phyloP scores from a whole-genome alignment of 2,888 invertebrate genomes.

The Eretmocerus hayati region DNA sequence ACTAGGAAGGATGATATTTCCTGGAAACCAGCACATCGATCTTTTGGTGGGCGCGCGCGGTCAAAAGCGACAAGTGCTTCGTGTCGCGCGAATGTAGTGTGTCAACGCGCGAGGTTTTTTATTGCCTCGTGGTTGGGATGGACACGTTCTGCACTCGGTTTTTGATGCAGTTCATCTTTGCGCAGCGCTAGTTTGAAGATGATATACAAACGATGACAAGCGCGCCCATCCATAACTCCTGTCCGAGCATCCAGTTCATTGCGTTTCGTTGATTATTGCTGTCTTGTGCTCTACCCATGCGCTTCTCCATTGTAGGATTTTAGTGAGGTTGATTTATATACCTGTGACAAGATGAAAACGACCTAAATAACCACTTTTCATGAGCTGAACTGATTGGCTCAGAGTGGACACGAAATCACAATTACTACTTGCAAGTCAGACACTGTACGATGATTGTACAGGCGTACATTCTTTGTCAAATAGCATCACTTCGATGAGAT shows the following conservation, averaged over 20 bases:
- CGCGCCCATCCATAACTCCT: constrained; percentile 21
- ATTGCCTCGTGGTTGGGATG: background rate
- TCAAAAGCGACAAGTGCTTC: background rate
- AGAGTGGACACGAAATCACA: too few species aligned
- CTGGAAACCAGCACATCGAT: constrained; percentile 12
- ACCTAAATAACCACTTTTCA: too few species aligned
- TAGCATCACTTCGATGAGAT: too few species aligned
- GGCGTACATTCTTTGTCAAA: too few species aligned
- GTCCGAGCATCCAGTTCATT: too few species aligned
- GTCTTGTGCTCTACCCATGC: background rate
- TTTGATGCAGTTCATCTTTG: background rate
- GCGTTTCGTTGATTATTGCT: background rate
- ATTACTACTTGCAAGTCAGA: too few species aligned
- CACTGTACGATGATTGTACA: too few species aligned
- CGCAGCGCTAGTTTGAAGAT: constrained; percentile 5
- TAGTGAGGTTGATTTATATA: too few species aligned
- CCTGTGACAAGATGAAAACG: too few species aligned
- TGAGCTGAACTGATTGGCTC: too few species aligned
- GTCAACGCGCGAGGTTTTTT: background rate
- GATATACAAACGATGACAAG: constrained; percentile 18
- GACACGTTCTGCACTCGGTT: background rate
- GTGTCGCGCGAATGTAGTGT: background rate
- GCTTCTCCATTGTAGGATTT: too few species aligned
- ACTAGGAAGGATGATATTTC: too few species aligned
- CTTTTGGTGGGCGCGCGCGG: constrained; percentile 1